These are phyloP conservation scores for Anomalospiza imberbis DNA, from an alignment of 2,797 vertebrate genomes.

Conservation along the genomic window DNA sequence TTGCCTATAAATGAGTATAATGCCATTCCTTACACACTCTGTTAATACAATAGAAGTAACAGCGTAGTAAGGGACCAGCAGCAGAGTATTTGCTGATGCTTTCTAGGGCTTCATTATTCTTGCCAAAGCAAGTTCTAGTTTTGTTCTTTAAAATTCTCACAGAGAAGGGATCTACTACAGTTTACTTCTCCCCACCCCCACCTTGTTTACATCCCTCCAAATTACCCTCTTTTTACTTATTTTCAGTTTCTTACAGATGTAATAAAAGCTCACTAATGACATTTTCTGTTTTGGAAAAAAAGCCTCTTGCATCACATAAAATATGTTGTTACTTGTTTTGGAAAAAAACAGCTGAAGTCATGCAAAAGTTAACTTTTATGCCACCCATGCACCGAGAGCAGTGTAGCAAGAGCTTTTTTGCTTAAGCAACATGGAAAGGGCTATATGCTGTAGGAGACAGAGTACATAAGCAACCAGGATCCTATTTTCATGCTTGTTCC, in stretches of 20 bases:
- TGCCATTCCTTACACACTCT: background rate
- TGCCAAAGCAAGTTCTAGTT: background rate
- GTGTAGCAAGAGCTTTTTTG: background rate
- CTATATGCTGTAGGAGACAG: background rate
- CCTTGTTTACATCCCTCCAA: no score
- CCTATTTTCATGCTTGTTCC: background rate
- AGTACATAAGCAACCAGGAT: background rate
- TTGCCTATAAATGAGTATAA: background rate
- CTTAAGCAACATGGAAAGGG: background rate
- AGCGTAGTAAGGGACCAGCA: background rate
- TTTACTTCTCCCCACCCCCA: fast-evolving
- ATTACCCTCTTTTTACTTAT: background rate
- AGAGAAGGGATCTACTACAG: background rate
- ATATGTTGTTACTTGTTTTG: background rate
- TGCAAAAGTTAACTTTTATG: background rate
- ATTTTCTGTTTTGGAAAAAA: background rate
- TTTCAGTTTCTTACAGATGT: background rate
- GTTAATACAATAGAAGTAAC: background rate
- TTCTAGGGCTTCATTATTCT: background rate
- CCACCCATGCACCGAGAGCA: background rate
- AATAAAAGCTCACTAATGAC: background rate
- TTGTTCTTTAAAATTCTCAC: background rate
- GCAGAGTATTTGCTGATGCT: background rate
- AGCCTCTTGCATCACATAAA: background rate
- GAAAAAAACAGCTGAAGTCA: background rate